A percentile compares a stretch with the other conserved stretches of the same genome.
Evolutionary conservation across 2,113 vertebrate genomes (phyloP).

Genomic region (Myotis davidii): DNA sequence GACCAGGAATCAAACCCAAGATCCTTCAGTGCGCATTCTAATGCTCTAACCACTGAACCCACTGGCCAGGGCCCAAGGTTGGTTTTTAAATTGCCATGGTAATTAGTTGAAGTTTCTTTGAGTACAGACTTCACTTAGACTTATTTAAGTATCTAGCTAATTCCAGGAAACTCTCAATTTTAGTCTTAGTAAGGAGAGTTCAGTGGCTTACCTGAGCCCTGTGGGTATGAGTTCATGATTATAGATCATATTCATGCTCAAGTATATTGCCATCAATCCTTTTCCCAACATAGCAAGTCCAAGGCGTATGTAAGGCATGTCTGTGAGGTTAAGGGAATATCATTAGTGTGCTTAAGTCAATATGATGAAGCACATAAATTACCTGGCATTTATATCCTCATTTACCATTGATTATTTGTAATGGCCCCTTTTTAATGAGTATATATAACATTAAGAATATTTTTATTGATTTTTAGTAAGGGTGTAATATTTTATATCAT

Average conservation of each 20-base stretch:
- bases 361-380: neutral
- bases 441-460: neutral
- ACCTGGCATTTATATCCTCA: neutral
- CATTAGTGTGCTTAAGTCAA: neutral
- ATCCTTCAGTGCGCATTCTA: too few relatives aligned
- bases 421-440: neutral
- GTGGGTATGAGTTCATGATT: neutral
- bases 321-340: neutral
- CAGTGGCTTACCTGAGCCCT: neutral
- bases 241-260: neutral
- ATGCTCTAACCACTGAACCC: too few relatives aligned
- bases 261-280: neutral
- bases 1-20: too few relatives aligned
- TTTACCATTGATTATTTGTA: neutral
- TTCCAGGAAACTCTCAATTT: neutral
- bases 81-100: neutral
- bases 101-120: neutral
- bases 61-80: too few relatives aligned
- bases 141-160: neutral
- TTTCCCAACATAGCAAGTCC: neutral
- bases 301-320: neutral
- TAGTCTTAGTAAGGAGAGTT: neutral
- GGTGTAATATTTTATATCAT: neutral
- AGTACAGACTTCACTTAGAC: neutral
- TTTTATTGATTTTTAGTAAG: neutral